Evolutionary conservation across 2,113 vertebrate genomes (phyloP).

Genomic region (Riparia riparia): DNA sequence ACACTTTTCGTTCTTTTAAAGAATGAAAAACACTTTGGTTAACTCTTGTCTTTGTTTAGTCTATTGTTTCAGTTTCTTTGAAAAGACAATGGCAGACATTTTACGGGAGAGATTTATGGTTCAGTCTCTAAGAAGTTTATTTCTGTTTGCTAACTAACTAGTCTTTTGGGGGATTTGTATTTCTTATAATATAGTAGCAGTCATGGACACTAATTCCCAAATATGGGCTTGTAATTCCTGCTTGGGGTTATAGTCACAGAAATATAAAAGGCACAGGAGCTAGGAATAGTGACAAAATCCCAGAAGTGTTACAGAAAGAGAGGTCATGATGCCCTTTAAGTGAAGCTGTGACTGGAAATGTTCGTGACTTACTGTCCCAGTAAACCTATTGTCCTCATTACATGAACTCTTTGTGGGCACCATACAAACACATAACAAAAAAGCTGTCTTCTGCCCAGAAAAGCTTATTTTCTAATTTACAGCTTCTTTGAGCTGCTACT

Average conservation of each 20-base stretch:
- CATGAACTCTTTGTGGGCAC: neutral
- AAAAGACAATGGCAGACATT: neutral
- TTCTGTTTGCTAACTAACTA: conserved; percentile 25
- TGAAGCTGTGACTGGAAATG: conserved; percentile 2
- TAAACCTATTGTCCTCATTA: conserved; percentile 36
- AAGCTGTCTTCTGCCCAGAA: neutral
- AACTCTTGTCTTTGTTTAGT: conserved; percentile 42
- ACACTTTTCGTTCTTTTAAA: neutral
- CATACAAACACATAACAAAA: neutral
- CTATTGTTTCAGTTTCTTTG: conserved; percentile 33
- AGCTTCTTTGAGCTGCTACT: neutral
- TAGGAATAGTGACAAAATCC: neutral
- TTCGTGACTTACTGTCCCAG: neutral
- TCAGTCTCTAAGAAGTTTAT: neutral
- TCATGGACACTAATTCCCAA: neutral
- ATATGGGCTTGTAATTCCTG: neutral
- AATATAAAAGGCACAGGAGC: conserved; percentile 1
- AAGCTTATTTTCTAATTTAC: conserved; percentile 9
- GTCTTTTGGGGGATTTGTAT: neutral
- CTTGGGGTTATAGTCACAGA: neutral
- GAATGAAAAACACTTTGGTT: neutral
- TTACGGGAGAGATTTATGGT: neutral
- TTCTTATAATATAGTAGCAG: neutral
- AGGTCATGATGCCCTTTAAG: neutral
- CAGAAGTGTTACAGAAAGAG: neutral